Evolutionary conservation across 2,113 vertebrate species (phyloP), one percentile per base, ranked within the genome.

Genomic region (Scortum barcoo): DNA sequence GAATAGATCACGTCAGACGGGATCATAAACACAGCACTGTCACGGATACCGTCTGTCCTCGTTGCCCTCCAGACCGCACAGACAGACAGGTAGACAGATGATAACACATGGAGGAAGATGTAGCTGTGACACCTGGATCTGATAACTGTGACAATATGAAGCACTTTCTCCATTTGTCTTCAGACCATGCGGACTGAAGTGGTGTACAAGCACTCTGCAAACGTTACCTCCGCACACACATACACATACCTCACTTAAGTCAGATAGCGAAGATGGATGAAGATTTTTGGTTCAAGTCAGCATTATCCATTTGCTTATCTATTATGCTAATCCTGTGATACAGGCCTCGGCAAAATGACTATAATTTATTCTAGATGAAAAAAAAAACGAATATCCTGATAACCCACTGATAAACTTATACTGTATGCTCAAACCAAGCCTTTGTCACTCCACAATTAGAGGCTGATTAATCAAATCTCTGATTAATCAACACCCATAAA

Each of bases 401-500:
- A 54, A 10, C 42, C 20, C 17, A 11, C 7, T 19, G 36, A 65
- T 76, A 48, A 51, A 28, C n/a, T 72, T 48, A 20, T 2, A 14
- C 20, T 22, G 48, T 4, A 58, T 68, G 68, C 72, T 60, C 28
- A 77, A 67, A 68, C 22, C 30, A 9, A 53, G 19, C 13, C 14
- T 61, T 62, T 57, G 28, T 73, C 22, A 38, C 60, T 36, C 13
- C 1, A 72, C 63, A 84, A 58, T 85, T 78, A 88, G 57, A 66
- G 42, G 19, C 51, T 51, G 7, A 48, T 73, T 88, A 28, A 26
- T 89, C 73, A 73, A 42, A 67, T 51, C 48, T 78, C n/a, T 46
- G 51, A 86, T 77, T 80, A 79, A 80, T 84, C 56, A 60, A 69
- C 76, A 67, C 16, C 36, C 71, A 81, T 87, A 73, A 74, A 89